phyloP scores from a whole-genome alignment of 2,113 vertebrate genomes.

The Erythrolamprus reginae region DNA sequence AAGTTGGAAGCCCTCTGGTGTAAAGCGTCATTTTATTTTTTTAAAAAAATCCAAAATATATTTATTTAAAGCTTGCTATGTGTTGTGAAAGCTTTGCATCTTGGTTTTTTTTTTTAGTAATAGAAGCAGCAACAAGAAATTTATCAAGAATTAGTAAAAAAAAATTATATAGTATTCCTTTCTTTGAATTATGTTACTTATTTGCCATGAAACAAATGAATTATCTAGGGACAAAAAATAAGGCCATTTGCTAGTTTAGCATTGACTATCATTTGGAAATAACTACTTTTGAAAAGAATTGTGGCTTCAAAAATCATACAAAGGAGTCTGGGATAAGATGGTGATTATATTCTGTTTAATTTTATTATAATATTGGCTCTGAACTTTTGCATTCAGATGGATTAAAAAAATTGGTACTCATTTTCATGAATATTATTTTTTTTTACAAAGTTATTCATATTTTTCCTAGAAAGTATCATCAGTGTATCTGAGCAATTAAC shows the following conservation, averaged over 20 bases:
- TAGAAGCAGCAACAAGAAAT: neutral
- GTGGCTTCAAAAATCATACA: neutral
- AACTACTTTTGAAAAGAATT: neutral
- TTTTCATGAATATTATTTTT: neutral
- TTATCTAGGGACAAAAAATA: neutral
- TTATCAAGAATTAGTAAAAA: neutral
- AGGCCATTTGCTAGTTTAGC: neutral
- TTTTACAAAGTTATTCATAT: neutral
- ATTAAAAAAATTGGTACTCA: neutral
- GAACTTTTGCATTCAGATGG: neutral
- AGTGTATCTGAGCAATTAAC: neutral
- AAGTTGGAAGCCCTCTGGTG: too few species aligned
- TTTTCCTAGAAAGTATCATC: neutral
- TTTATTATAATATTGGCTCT: neutral
- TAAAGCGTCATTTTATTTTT: neutral
- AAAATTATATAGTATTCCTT: neutral
- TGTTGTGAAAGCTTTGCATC: neutral
- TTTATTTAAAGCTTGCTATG: neutral
- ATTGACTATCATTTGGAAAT: neutral
- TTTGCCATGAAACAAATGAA: neutral
- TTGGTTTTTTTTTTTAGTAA: neutral
- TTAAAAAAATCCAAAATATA: neutral
- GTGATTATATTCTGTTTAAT: neutral
- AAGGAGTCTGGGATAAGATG: neutral
- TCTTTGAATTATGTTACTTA: neutral